Base-by-base conservation (phyloP, 2,888 invertebrate species). In the Subacronicta megacephala region DNA sequence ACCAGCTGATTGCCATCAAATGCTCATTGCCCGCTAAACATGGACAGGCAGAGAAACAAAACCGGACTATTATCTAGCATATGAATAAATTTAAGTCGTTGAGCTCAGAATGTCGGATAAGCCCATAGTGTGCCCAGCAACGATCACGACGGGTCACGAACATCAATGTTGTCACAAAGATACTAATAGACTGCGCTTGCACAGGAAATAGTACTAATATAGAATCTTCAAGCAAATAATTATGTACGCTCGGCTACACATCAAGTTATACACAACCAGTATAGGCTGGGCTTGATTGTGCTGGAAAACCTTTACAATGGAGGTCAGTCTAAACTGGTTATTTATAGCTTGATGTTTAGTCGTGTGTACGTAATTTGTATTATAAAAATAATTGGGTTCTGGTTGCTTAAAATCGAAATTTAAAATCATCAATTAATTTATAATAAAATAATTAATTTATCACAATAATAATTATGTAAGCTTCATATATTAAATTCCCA, bases 1-100 rank as follows among this genome's bases (percentile, higher is more conserved):
- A 76, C 71, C 78, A 76, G 77, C 80, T 82, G 90, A 90, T 90
- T 85, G 85, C 81, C 85, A 91, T 91, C 90, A 78, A 77, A 70
- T 73, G 69, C 72, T 69, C 56, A 70, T 64, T 71, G 65, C 75
- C 55, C 65, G 72, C 82, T 80, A 73, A 80, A 82, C 81, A 78
- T 77, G 80, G 80, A 75, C 78, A 62, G 65, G 37, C 62, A 56
- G 54, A 72, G 57, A 72, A 80, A 72, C 75, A 73, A 64, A 78
- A 79, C 79, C 76, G 70, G 81, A 76, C 78, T 75, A 75, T 78
- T 83, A 81, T 81, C 80, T 77, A 74, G 80, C 76, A 77, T 82
- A 79, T 84, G 80, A 83, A 85, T 86, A 86, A 79, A 80, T 83
- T 83, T 74, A 75, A 82, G 73, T 78, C 66, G 75, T 54, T 62